phyloP scores from a whole-genome alignment of 2,888 invertebrate genomes.

The Entomobrya proxima region DNA sequence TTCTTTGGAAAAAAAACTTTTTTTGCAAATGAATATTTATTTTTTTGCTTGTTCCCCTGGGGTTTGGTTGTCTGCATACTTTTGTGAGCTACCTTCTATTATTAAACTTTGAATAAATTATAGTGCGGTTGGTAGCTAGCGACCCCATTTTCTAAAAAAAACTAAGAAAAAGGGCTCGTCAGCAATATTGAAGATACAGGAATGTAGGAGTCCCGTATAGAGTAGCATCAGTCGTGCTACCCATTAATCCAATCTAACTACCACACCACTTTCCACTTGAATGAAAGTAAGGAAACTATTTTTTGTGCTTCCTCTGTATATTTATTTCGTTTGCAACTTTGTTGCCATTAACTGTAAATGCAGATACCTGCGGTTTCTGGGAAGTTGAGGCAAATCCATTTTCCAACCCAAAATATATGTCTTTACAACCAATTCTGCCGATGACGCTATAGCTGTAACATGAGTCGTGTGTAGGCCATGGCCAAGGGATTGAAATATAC shows the following conservation, averaged over 20 bases:
- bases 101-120: constrained; percentile 47
- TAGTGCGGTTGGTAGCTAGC: constrained; percentile 15
- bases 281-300: too few relatives aligned
- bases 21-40: constrained; percentile 36
- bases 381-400: neutral
- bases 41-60: neutral
- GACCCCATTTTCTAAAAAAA: constrained; percentile 25
- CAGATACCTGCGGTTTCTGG: neutral
- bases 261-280: constrained; percentile 1
- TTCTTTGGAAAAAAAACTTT: constrained; percentile 27
- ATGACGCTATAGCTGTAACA: neutral
- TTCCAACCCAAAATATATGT: too few relatives aligned
- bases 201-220: neutral
- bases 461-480: neutral
- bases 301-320: neutral
- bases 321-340: constrained; percentile 2
- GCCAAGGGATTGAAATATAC: neutral
- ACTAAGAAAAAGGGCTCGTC: neutral
- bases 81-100: constrained; percentile 17
- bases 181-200: constrained; percentile 6
- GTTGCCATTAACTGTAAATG: neutral
- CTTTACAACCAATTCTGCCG: neutral
- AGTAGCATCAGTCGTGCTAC: too few relatives aligned
- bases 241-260: constrained; percentile 25
- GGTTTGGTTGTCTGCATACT: constrained; percentile 29